Percentiles rank a stretch among this genome's conserved stretches.
These are phyloP conservation scores for Burhinus bistriatus DNA, from an alignment of 2,113 vertebrate species.

Conservation along the genomic window DNA sequence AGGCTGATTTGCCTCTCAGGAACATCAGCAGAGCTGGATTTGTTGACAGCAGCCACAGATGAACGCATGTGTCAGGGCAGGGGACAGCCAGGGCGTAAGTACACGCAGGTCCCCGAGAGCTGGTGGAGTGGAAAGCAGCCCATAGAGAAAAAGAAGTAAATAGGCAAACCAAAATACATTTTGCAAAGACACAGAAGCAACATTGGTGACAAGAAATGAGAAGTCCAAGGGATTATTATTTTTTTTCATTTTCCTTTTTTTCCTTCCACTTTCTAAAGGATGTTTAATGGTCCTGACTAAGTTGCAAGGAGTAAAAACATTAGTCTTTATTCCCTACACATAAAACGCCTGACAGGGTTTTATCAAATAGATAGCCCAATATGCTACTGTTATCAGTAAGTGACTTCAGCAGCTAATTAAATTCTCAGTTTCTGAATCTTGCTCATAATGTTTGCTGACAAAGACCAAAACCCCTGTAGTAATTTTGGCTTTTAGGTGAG, in stretches of 20 bases:
- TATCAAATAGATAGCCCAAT: slow-evolving; percentile 66
- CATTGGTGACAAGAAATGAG: background rate
- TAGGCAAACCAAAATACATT: background rate
- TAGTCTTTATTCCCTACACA: slow-evolving; percentile 53
- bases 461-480: slow-evolving; percentile 36
- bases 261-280: background rate
- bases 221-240: background rate
- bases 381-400: slow-evolving; percentile 57
- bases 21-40: background rate
- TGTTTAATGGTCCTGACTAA: slow-evolving; percentile 5
- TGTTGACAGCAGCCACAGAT: background rate
- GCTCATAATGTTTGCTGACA: slow-evolving; percentile 47
- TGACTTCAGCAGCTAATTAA: slow-evolving; percentile 67
- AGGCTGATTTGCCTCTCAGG: background rate
- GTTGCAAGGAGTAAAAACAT: slow-evolving; percentile 29
- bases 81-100: background rate
- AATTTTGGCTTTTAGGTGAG: slow-evolving; percentile 14
- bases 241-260: background rate
- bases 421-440: slow-evolving; percentile 54
- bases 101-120: rapidly evolving
- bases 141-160: background rate
- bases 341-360: slow-evolving; percentile 51
- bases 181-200: background rate
- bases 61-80: background rate
- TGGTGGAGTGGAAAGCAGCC: background rate